Evolutionary conservation across 2,113 vertebrate species (phyloP).

Genomic region (Dipodomys ordii): DNA sequence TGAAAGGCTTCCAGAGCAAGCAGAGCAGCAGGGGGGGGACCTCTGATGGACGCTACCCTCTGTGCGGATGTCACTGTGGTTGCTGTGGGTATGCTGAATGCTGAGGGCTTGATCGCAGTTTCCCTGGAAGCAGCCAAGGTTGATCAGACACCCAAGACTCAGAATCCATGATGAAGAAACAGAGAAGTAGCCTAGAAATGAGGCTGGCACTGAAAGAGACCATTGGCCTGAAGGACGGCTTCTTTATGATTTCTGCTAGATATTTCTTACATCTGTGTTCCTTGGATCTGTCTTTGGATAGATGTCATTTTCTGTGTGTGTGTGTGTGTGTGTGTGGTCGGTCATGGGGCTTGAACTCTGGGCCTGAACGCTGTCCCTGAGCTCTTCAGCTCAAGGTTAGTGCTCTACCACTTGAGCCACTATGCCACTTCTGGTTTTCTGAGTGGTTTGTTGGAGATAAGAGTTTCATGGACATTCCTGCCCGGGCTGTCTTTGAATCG

Average conservation of each 20-base stretch:
- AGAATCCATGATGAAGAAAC: not conserved
- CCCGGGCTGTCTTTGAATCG: too few relatives aligned
- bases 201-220: not conserved
- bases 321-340: too few relatives aligned
- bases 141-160: not conserved
- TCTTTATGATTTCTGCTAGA: not conserved
- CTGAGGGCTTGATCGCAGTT: not conserved
- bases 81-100: not conserved
- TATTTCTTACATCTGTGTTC: not conserved
- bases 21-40: constrained; percentile 64
- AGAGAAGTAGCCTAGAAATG: not conserved
- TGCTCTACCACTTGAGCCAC: too few relatives aligned
- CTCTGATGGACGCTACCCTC: constrained; percentile 68
- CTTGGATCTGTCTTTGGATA: not conserved
- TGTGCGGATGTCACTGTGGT: constrained; percentile 42
- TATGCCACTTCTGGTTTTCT: too few relatives aligned
- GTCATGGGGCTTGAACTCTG: too few relatives aligned
- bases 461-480: too few relatives aligned
- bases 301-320: too few relatives aligned
- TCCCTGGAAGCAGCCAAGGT: constrained; percentile 21
- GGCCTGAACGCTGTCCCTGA: too few relatives aligned
- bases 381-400: too few relatives aligned
- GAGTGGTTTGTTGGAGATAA: too few relatives aligned
- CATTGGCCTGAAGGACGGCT: not conserved
- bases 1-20: constrained; percentile 70